phyloP scores from a whole-genome alignment of 2,888 invertebrate genomes.

The Pecten maximus region DNA sequence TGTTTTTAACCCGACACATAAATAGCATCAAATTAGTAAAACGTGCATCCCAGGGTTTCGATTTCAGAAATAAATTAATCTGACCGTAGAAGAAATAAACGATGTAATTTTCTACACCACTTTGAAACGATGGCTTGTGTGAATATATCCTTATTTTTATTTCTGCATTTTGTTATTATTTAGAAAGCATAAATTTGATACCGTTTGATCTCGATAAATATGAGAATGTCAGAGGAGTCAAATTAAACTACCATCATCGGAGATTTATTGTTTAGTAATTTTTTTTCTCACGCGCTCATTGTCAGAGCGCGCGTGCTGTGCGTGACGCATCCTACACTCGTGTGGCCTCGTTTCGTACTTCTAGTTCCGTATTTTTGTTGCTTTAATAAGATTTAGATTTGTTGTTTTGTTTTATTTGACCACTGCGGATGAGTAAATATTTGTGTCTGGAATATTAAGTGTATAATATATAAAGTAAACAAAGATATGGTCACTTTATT shows the following conservation, averaged over 20 bases:
- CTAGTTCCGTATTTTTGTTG: not conserved
- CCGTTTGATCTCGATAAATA: slow-evolving; percentile 24
- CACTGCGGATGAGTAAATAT: not conserved
- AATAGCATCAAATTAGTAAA: not conserved
- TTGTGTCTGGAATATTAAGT: not conserved
- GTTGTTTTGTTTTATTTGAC: too few relatives aligned
- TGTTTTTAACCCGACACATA: not conserved
- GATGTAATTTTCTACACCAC: not conserved
- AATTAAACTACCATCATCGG: not conserved
- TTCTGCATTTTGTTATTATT: slow-evolving; percentile 23
- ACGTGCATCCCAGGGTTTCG: not conserved
- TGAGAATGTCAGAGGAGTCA: slow-evolving; percentile 18
- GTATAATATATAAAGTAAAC: too few relatives aligned
- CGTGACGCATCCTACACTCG: not conserved
- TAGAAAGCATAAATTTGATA: slow-evolving; percentile 23
- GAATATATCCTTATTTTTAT: not conserved
- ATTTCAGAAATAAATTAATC: not conserved
- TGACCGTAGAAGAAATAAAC: not conserved
- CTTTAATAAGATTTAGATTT: too few relatives aligned
- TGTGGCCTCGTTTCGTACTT: not conserved
- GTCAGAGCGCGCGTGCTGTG: not conserved
- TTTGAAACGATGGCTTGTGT: not conserved
- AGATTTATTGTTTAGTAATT: not conserved
- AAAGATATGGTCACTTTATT: too few relatives aligned
- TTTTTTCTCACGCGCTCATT: not conserved